A percentile compares a stretch with the other conserved stretches of the same genome.
Evolutionary conservation across 2,797 vertebrate genomes (phyloP).

Genomic region (Acipenser oxyrinchus): DNA sequence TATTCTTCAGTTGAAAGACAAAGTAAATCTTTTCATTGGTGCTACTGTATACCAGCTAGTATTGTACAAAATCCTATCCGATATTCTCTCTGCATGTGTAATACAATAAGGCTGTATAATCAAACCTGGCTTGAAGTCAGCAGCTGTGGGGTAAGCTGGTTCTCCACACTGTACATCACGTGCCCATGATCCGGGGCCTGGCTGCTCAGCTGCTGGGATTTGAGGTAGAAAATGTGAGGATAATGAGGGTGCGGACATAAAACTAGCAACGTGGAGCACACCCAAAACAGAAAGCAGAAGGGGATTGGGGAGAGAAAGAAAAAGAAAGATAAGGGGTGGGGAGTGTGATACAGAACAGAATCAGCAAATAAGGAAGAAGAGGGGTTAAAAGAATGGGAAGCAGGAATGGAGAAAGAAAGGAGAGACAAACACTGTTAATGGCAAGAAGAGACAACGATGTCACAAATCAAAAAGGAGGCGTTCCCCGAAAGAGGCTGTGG

Average conservation of each 20-base stretch:
- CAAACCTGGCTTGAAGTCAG: conserved; percentile 71
- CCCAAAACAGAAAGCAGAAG: conserved; percentile 31
- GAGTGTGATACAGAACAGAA: conserved; percentile 19
- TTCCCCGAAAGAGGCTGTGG: conserved; percentile 25
- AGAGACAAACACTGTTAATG: conserved; percentile 44
- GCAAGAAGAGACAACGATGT: conserved; percentile 30
- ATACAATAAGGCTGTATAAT: conserved; percentile 31
- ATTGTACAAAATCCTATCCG: too few species aligned
- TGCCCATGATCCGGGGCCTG: conserved; percentile 62
- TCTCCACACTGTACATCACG: conserved; percentile 53
- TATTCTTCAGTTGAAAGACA: too few species aligned
- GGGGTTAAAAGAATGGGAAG: conserved; percentile 27
- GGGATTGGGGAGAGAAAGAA: conserved; percentile 20
- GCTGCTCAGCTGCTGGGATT: conserved; percentile 81
- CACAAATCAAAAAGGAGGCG: conserved; percentile 33
- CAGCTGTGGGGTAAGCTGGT: conserved; percentile 48
- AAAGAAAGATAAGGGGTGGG: conserved; percentile 15
- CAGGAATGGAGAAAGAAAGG: conserved; percentile 40
- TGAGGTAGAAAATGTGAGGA: conserved; percentile 88
- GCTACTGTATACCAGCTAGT: too few species aligned
- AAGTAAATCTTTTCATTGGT: too few species aligned
- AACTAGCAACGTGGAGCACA: conserved; percentile 60
- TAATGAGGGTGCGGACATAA: conserved; percentile 71
- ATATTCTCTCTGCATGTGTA: too few species aligned
- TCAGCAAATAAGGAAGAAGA: conserved; percentile 22